These are phyloP conservation scores for Helarctos malayanus DNA, from an alignment of 2,797 vertebrate genomes.

Conservation along the genomic window DNA sequence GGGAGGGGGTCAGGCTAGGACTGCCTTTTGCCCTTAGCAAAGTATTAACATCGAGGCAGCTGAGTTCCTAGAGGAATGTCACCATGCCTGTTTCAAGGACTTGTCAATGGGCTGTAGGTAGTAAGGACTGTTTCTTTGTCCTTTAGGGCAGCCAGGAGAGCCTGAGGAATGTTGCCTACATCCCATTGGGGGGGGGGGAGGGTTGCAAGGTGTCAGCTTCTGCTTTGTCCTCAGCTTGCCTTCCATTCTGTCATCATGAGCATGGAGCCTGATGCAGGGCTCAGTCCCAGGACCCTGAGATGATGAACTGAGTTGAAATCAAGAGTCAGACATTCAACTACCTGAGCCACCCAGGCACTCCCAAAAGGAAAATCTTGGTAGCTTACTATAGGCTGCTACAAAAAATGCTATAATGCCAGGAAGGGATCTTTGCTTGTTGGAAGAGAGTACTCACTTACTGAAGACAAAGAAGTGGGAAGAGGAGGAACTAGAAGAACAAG, in stretches of 20 bases:
- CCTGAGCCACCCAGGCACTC: background rate
- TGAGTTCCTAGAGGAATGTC: no score
- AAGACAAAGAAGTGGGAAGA: background rate
- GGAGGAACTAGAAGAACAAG: background rate
- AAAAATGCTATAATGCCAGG: background rate
- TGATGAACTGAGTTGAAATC: background rate
- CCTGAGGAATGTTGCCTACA: no score
- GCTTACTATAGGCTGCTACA: background rate
- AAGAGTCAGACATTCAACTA: background rate
- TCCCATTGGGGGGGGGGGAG: no score
- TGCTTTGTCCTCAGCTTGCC: no score
- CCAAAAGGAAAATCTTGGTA: background rate
- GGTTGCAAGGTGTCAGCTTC: no score
- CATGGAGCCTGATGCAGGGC: background rate
- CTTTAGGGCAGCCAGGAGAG: no score
- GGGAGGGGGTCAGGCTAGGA: no score
- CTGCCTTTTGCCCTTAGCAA: no score
- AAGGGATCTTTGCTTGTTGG: background rate
- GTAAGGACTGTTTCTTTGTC: no score
- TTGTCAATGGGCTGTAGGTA: no score
- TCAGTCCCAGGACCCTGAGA: background rate
- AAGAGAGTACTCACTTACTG: background rate
- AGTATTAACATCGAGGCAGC: no score
- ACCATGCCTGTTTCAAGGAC: no score
- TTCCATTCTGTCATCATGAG: background rate